Conservation (phyloP, 1,140 invertebrate genomes). For the Macrosteles quadrilineatus region DNA sequence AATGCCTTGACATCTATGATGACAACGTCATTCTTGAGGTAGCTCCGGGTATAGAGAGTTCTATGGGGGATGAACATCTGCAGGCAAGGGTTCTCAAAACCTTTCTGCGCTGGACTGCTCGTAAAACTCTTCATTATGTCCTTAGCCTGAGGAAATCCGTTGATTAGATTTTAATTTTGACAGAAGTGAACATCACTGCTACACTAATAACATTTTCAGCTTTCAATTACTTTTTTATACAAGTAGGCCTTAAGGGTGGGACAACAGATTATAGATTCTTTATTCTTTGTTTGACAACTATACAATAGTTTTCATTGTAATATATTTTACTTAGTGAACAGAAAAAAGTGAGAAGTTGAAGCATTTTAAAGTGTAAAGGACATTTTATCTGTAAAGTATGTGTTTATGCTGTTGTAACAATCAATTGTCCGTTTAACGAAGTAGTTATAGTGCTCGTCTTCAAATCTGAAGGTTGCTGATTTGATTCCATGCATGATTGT, state of each 20-base stretch:
- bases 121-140: slow-evolving; percentile 53
- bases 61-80: slow-evolving; percentile 74
- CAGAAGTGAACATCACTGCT: slow-evolving; percentile 27
- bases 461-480: too few species aligned
- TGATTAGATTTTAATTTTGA: too few species aligned
- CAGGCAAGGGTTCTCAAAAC: slow-evolving; percentile 59
- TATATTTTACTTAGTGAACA: too few species aligned
- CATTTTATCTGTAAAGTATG: too few species aligned
- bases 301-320: too few species aligned
- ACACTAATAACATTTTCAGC: background rate
- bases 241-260: background rate
- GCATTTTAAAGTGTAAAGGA: too few species aligned
- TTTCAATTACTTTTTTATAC: background rate
- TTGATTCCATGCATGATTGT: too few species aligned
- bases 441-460: too few species aligned
- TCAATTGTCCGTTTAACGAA: too few species aligned
- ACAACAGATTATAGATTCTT: background rate
- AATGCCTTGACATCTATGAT: slow-evolving; percentile 47
- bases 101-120: slow-evolving; percentile 50
- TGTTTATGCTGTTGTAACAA: too few species aligned
- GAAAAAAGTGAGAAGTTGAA: too few species aligned
- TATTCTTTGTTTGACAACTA: background rate
- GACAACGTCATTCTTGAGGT: slow-evolving; percentile 63
- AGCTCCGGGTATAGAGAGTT: slow-evolving; percentile 63
- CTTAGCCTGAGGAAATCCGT: slow-evolving; percentile 54